These are phyloP conservation scores for Dryobota labecula DNA, from an alignment of 2,888 invertebrate species.

Conservation along the genomic window DNA sequence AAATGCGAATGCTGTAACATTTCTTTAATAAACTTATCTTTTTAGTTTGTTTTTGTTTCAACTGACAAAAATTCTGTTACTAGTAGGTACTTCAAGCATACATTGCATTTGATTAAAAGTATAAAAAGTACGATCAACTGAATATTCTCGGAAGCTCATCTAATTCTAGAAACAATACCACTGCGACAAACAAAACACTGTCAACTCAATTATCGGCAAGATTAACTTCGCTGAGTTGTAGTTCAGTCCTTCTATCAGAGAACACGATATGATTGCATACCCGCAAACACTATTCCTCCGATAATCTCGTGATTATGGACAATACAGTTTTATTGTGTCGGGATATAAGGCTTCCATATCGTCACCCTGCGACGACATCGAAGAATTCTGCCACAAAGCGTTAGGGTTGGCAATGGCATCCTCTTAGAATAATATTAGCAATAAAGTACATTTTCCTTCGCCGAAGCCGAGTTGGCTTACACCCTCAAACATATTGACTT, in stretches of 20 bases:
- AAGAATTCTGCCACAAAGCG: slow-evolving; percentile 62
- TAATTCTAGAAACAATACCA: slow-evolving; percentile 31
- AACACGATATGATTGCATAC: slow-evolving; percentile 58
- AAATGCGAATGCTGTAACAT: neutral
- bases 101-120: neutral
- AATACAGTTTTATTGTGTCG: slow-evolving; percentile 73
- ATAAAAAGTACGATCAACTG: neutral
- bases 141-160: slow-evolving; percentile 24
- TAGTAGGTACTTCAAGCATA: neutral
- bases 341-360: slow-evolving; percentile 73
- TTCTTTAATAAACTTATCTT: neutral
- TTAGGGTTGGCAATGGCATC: slow-evolving; percentile 55
- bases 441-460: slow-evolving; percentile 53
- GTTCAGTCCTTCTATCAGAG: slow-evolving; percentile 42
- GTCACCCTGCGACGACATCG: slow-evolving; percentile 67
- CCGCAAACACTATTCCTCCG: slow-evolving; percentile 66
- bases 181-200: slow-evolving; percentile 33
- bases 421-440: slow-evolving; percentile 63
- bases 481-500: slow-evolving; percentile 56
- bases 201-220: slow-evolving; percentile 36
- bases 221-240: slow-evolving; percentile 31
- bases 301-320: slow-evolving; percentile 75
- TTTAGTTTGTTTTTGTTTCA: too few relatives aligned
- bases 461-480: slow-evolving; percentile 38
- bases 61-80: neutral